Base-by-base conservation (phyloP, 2,888 invertebrate genomes). In the Synanthedon formicaeformis region DNA sequence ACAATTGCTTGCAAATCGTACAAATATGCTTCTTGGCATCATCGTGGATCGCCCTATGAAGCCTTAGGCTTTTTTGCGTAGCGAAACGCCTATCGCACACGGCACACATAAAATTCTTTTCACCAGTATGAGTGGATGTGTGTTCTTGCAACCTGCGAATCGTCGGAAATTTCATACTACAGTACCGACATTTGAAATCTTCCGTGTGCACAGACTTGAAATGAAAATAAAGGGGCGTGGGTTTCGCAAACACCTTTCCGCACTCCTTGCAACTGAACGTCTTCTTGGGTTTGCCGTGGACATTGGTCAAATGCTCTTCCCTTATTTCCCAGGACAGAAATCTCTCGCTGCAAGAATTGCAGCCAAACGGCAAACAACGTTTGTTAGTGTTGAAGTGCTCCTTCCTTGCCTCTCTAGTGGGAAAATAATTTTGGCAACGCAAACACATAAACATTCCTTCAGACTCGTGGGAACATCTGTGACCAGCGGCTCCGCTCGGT, bases 11-110 rank as follows among this genome's bases (percentile, higher is more conserved):
- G 41, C 57, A 57, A 1, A 54, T 55, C 1, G 54, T 45, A 49
- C 58, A 57, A 16, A 52, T 48, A 18, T 53, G 50, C 52, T 59
- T 59, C 14, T 52, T 56, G 48, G 52, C 55, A 40, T 59, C 57
- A 40, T 59, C 58, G 34, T 59, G 58, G 16, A 57, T 51, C 8
- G 53, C 48, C 2, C 53, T n/a, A 51, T 59, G 58, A 27, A 50
- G 53, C 16, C 16, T 50, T 12, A 57, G 27, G 2, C 50, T 27
- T 41, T 52, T 54, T 11, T 50, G 50, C 11, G 50, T 51, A 11
- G 49, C 18, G 16, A 59, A 57, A n/a, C 54, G 40, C 50, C 56
- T 59, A 1, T 53, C 41, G 23, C 58, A 59, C 2, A 53, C 16
- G 10, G 41, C 8, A 49, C 58, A 59, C 11, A 34, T 34, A 51